phyloP scores from a whole-genome alignment of 2,797 vertebrate genomes.

The Sylvia borin region DNA sequence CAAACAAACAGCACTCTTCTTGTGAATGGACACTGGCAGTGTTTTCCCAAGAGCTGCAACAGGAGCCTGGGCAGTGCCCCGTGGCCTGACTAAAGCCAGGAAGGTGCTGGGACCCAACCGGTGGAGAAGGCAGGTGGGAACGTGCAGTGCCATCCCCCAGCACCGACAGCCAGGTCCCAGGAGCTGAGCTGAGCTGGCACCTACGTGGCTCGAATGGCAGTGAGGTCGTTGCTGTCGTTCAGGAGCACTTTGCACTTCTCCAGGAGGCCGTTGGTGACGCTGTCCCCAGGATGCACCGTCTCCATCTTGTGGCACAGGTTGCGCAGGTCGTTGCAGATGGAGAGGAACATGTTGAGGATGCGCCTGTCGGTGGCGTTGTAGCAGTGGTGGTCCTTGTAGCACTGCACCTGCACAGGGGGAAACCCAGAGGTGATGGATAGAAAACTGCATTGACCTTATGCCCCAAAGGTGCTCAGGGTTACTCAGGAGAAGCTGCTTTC shows the following conservation, averaged over 20 bases:
- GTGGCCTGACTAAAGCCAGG: neutral
- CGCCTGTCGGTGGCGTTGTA: constrained; percentile 77
- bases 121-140: neutral
- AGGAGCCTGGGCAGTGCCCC: neutral
- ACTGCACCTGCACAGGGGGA: constrained; percentile 72
- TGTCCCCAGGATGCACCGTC: constrained; percentile 28
- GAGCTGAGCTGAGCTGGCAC: constrained; percentile 7
- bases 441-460: neutral
- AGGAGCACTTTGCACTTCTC: constrained; percentile 77
- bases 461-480: neutral
- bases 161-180: accelerated
- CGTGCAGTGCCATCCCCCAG: neutral
- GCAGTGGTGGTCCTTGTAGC: constrained; percentile 79
- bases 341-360: constrained; percentile 78
- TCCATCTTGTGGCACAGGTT: constrained; percentile 71
- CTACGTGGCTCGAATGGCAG: constrained; percentile 78
- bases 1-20: neutral
- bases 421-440: neutral
- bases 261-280: constrained; percentile 40
- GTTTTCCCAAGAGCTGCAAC: neutral
- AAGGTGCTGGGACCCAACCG: neutral
- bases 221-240: constrained; percentile 77
- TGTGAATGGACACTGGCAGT: neutral
- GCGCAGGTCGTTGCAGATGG: constrained; percentile 73
- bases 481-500: neutral